A percentile compares a stretch with the other conserved stretches of the same genome.
These are phyloP conservation scores for Allophyes oxyacanthae DNA, from an alignment of 2,888 invertebrate species.

Conservation along the genomic window DNA sequence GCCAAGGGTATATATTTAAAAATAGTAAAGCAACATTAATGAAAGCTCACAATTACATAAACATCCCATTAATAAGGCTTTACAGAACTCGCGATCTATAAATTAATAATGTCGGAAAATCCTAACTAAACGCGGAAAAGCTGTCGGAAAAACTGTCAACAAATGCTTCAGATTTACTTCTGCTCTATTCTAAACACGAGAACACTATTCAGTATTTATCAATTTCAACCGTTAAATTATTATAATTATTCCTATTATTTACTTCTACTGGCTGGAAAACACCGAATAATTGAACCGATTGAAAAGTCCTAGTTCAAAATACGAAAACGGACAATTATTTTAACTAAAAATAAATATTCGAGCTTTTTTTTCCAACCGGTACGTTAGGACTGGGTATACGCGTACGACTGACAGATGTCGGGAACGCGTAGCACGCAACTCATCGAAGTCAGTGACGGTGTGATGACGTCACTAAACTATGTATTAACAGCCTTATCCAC, in stretches of 20 bases:
- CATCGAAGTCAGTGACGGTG: conserved; percentile 71
- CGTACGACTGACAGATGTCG: conserved; percentile 66
- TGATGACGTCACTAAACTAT: conserved; percentile 72
- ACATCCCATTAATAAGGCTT: background rate
- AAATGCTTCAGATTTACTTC: background rate
- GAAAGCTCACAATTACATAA: conserved; percentile 24
- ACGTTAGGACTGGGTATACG: conserved; percentile 62
- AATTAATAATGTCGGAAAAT: conserved; percentile 10
- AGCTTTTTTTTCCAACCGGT: conserved; percentile 51
- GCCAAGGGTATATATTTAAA: conserved; percentile 66
- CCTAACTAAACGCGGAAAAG: background rate
- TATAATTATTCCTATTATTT: conserved; percentile 1
- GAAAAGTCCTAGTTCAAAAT: background rate
- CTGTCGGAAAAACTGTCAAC: background rate
- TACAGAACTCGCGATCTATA: background rate
- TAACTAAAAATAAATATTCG: conserved; percentile 3
- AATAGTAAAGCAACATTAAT: conserved; percentile 53
- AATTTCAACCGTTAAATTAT: background rate
- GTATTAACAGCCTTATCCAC: conserved; percentile 61
- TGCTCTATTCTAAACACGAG: background rate
- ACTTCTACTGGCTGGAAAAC: conserved; percentile 3
- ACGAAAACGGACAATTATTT: conserved; percentile 7
- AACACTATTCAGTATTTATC: conserved; percentile 20
- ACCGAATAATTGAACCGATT: conserved; percentile 3
- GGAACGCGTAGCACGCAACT: conserved; percentile 67